Conservation (phyloP, 2,888 invertebrate genomes). For the Eristalinus aeneus region DNA sequence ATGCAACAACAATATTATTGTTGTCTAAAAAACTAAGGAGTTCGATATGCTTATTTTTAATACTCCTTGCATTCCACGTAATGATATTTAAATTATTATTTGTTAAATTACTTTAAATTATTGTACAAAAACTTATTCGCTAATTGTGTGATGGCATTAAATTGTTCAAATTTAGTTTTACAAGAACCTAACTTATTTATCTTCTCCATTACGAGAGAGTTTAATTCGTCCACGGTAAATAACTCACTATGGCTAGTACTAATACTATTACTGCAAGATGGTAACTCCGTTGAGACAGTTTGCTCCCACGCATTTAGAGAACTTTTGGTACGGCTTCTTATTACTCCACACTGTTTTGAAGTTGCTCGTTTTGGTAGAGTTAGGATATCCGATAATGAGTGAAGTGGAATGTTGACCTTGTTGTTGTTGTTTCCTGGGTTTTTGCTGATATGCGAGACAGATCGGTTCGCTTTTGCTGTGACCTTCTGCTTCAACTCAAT, state of each 20-base stretch:
- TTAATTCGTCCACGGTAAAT: background rate
- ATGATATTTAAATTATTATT: constrained; percentile 30
- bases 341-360: background rate
- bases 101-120: constrained; percentile 8
- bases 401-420: background rate
- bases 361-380: background rate
- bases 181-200: no score
- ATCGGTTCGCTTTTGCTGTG: background rate
- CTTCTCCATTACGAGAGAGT: no score
- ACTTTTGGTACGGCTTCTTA: background rate
- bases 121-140: constrained; percentile 23
- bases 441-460: no score
- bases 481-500: background rate
- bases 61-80: no score
- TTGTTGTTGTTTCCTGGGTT: background rate
- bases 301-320: background rate
- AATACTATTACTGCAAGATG: constrained; percentile 5
- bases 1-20: constrained; percentile 26
- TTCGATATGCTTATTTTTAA: no score
- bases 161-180: constrained; percentile 21
- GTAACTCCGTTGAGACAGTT: background rate
- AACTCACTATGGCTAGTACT: background rate
- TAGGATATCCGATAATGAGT: background rate
- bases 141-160: no score
- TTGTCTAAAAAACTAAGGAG: background rate